Evolutionary conservation across 2,888 invertebrate genomes (phyloP), one percentile per base, ranked within the genome.

Genomic region (Tipula unca): DNA sequence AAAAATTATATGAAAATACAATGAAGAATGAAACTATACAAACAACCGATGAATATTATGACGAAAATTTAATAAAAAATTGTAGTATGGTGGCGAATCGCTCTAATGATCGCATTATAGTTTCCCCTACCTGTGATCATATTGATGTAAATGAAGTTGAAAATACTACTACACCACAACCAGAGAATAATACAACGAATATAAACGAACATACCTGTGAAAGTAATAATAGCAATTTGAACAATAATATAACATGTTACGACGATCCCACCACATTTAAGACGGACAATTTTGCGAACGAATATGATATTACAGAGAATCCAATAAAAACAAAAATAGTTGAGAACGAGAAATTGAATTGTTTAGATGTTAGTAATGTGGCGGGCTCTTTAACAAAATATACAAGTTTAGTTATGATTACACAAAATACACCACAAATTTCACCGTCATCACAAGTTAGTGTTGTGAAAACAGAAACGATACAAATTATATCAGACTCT

Each of bases 321-420:
- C 90, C 86, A 90, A 90, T 87, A 90, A 89, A 48, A 86, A 86
- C 84, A 86, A 86, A 86, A 86, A 85, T 86, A 87, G 86, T 86
- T 85, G 87, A 87, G 86, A 85, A 86, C 85, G 86, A 86, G 54
- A 86, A 84, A 86, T 86, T 82, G 85, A 87, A 86, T 29, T 69
- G 86, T 85, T 83, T 86, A 85, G 87, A 86, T 85, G 69, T 83
- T 32, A 83, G 35, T 83, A 83, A 83, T 83, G 83, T 83, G 1
- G 35, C 83, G 35, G 8, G 39, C 25, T 25, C 85, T n/a, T 36
- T 93, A 89, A 93, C 94, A 91, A 95, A 95, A 90, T 96, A 96
- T 91, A 95, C 95, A 89, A 96, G 96, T 93, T 94, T 96, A 93
- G 95, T 96, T 91, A 96, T 96, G 96, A 96, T 96, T 92, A 96